Evolutionary conservation across 1,140 invertebrate genomes (phyloP).

Genomic region (Andrena cerasifolii): DNA sequence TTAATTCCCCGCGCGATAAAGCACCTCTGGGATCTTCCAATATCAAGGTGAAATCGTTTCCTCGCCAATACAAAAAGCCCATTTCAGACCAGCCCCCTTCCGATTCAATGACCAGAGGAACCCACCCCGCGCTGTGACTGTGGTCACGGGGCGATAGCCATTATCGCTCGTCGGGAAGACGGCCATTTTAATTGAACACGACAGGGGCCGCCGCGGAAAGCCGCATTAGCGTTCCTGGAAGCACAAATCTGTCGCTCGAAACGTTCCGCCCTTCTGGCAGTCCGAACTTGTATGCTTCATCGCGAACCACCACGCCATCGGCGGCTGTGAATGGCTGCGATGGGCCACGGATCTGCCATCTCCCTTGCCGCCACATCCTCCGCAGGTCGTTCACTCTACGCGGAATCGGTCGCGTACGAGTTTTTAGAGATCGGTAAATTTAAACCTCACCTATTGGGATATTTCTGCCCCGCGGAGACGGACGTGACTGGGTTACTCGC

Average conservation of each 20-base stretch:
- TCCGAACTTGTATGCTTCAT: conserved; percentile 41
- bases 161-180: conserved; percentile 63
- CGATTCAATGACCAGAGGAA: conserved; percentile 20
- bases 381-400: conserved; percentile 4
- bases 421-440: conserved; percentile 27
- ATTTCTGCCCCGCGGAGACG: not conserved
- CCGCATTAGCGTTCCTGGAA: conserved; percentile 67
- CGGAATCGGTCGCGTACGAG: conserved; percentile 4
- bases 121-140: not conserved
- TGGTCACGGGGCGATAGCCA: conserved; percentile 55
- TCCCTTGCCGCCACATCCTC: not conserved
- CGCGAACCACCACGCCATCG: conserved; percentile 40
- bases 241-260: conserved; percentile 69
- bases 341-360: not conserved
- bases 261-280: conserved; percentile 34
- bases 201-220: conserved; percentile 58
- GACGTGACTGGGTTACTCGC: conserved; percentile 14
- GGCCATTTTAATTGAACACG: conserved; percentile 73
- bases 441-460: not conserved
- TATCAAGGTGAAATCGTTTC: not conserved
- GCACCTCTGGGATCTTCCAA: not conserved
- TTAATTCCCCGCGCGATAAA: conserved; percentile 10
- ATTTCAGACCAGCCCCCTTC: not conserved
- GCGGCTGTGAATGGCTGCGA: conserved; percentile 43
- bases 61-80: not conserved